phyloP scores from a whole-genome alignment of 2,797 vertebrate genomes.

The Tauraco hartlaubi region DNA sequence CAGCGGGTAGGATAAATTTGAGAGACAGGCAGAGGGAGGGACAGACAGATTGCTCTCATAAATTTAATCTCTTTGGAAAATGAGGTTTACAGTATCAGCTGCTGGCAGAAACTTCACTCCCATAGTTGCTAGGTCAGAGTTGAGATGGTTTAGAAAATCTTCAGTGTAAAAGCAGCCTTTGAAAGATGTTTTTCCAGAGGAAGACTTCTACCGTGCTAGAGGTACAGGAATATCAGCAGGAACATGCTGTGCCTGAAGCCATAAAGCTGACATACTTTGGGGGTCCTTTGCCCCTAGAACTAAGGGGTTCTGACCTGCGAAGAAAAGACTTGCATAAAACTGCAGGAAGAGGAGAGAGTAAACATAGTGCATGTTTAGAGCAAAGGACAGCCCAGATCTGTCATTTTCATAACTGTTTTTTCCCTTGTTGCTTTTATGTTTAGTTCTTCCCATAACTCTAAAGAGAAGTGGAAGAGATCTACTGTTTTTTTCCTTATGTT shows the following conservation, averaged over 20 bases:
- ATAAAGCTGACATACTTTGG: not conserved
- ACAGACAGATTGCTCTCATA: not conserved
- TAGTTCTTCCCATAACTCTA: constrained; percentile 17
- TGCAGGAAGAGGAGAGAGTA: constrained; percentile 3
- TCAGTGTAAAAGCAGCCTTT: not conserved
- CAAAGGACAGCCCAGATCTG: not conserved
- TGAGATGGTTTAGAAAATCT: not conserved
- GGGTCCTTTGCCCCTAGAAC: not conserved
- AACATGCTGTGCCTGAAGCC: not conserved
- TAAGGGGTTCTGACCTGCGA: not conserved
- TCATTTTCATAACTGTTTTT: constrained; percentile 22
- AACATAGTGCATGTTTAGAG: not conserved
- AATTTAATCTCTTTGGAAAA: not conserved
- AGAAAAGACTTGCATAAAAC: not conserved
- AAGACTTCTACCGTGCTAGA: not conserved
- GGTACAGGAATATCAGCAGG: not conserved
- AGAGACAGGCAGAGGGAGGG: not conserved
- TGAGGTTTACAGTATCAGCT: not conserved
- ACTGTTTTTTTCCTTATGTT: not conserved
- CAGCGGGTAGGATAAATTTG: not conserved
- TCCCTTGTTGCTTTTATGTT: not conserved
- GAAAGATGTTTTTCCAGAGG: not conserved
- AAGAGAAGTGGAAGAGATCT: not conserved
- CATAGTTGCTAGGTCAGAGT: not conserved
- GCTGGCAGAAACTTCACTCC: not conserved